phyloP scores from a whole-genome alignment of 1,140 invertebrate genomes.

The Drosophila bifasciata region DNA sequence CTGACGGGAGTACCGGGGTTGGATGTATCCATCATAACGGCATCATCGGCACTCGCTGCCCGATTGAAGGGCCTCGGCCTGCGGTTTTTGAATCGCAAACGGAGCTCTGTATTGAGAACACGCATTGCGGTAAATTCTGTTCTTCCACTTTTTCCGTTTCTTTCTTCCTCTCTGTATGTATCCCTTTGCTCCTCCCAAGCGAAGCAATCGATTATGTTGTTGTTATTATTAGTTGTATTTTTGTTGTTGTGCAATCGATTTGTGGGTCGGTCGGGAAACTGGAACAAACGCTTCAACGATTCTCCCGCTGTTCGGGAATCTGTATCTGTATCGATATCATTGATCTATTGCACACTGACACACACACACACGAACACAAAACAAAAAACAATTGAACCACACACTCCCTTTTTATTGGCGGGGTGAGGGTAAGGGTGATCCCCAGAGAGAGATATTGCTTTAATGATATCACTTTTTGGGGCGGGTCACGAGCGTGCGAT shows the following conservation, averaged over 20 bases:
- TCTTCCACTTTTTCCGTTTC: not conserved
- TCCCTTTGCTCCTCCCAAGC: not conserved
- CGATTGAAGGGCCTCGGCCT: constrained; percentile 78
- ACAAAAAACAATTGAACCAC: not conserved
- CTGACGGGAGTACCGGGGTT: too few relatives aligned
- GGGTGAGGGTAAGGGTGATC: too few relatives aligned
- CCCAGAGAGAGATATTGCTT: constrained; percentile 1
- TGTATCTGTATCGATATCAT: constrained; percentile 15
- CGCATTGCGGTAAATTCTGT: constrained; percentile 49
- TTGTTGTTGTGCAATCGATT: not conserved
- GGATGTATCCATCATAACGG: constrained; percentile 20
- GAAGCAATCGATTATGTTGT: not conserved
- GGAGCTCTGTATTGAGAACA: constrained; percentile 72
- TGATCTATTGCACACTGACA: constrained; percentile 27
- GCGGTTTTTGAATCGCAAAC: constrained; percentile 79
- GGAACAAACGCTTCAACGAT: constrained; percentile 70
- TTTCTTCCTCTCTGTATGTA: not conserved
- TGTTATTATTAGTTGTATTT: constrained; percentile 6
- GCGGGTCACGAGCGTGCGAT: constrained; percentile 15
- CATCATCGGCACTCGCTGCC: constrained; percentile 78
- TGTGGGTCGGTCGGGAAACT: constrained; percentile 40
- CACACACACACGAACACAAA: constrained; percentile 2
- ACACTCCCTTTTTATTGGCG: too few relatives aligned
- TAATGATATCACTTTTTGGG: constrained; percentile 53
- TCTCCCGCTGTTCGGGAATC: constrained; percentile 13